Evolutionary conservation across 2,888 invertebrate species (phyloP).

Genomic region (Zaprionus obscuricornis): DNA sequence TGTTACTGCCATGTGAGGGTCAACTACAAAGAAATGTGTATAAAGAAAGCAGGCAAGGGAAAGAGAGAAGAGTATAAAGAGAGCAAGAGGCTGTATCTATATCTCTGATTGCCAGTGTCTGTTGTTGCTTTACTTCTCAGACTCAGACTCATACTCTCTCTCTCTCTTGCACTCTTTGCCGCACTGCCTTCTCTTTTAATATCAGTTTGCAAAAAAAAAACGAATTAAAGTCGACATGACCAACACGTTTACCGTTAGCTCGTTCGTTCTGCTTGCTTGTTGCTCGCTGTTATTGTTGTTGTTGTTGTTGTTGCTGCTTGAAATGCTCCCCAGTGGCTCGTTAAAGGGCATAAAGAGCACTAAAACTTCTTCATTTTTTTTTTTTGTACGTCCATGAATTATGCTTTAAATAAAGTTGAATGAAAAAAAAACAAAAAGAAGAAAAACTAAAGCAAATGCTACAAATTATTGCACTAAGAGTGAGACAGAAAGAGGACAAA

Average conservation of each 20-base stretch:
- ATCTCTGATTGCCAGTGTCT: too few relatives aligned
- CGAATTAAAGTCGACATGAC: slow-evolving; percentile 70
- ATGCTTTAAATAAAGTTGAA: slow-evolving; percentile 76
- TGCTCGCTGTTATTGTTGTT: slow-evolving; percentile 10
- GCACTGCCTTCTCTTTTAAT: too few relatives aligned
- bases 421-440: slow-evolving; percentile 27
- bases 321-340: slow-evolving; percentile 75
- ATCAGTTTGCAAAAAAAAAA: slow-evolving; percentile 41
- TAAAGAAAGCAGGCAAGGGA: too few relatives aligned
- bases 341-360: slow-evolving; percentile 72
- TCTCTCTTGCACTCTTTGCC: too few relatives aligned
- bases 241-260: slow-evolving; percentile 51
- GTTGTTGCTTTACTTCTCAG: too few relatives aligned
- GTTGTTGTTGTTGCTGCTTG: slow-evolving; percentile 43
- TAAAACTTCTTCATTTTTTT: slow-evolving; percentile 75
- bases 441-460: slow-evolving; percentile 6
- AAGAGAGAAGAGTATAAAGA: too few relatives aligned
- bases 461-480: too few relatives aligned
- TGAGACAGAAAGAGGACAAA: slow-evolving; percentile 33
- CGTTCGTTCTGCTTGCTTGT: slow-evolving; percentile 16
- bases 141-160: too few relatives aligned
- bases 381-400: slow-evolving; percentile 76
- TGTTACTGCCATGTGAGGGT: neutral
- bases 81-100: too few relatives aligned
- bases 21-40: slow-evolving; percentile 24